A percentile compares a stretch with the other conserved stretches of the same genome.
Conservation (phyloP, 2,113 vertebrate genomes). For the Arenaria interpres region DNA sequence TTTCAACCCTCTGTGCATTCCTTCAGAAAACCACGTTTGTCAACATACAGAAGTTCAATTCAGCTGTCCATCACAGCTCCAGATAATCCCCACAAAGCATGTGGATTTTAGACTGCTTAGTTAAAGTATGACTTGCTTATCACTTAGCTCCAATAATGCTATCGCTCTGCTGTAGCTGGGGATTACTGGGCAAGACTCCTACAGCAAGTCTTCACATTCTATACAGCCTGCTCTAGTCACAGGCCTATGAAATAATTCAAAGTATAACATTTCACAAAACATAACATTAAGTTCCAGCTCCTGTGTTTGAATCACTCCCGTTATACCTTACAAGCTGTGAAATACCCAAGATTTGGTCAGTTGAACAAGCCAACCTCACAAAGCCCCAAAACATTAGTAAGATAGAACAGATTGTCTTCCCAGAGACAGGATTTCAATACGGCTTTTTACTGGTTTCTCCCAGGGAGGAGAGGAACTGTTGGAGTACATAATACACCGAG, state of each 20-base stretch:
- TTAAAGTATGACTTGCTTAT: slow-evolving; percentile 38
- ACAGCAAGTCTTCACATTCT: not conserved
- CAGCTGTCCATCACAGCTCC: not conserved
- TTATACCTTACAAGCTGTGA: not conserved
- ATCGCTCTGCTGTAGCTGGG: not conserved
- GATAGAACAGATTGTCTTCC: not conserved
- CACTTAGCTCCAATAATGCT: not conserved
- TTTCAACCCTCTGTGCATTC: not conserved
- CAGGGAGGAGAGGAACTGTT: not conserved
- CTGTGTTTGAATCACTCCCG: not conserved
- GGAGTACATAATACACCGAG: not conserved
- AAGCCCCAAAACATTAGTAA: not conserved
- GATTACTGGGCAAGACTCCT: not conserved
- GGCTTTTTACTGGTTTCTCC: not conserved
- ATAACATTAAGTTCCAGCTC: not conserved
- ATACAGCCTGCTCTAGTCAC: not conserved
- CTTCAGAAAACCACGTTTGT: not conserved
- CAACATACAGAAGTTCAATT: not conserved
- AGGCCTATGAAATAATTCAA: not conserved
- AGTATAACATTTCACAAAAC: not conserved
- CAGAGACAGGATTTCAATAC: not conserved
- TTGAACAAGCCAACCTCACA: not conserved
- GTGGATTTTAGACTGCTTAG: slow-evolving; percentile 34
- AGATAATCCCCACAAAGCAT: not conserved
- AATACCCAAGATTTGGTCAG: not conserved